These are phyloP conservation scores for Aurelia coerulea DNA, from an alignment of 30 jellyfish, hydroid and myxozoan species.

Conservation along the genomic window DNA sequence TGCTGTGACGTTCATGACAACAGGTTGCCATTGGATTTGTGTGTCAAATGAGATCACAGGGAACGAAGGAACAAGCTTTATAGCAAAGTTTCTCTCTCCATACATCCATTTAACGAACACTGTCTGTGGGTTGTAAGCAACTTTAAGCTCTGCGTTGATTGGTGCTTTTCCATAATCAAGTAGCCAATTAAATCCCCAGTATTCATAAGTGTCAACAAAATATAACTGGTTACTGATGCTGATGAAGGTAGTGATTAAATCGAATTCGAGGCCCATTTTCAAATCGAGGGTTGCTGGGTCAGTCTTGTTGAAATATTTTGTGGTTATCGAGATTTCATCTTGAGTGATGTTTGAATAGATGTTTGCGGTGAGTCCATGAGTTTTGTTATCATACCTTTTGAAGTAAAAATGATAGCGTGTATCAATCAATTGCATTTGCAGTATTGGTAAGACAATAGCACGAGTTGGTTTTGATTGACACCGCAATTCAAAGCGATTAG, in stretches of 20 bases:
- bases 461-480: no score
- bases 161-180: slow-evolving; percentile 42
- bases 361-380: slow-evolving; percentile 71
- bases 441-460: no score
- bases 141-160: slow-evolving; percentile 53
- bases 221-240: slow-evolving; percentile 33
- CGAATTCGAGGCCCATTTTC: slow-evolving; percentile 71
- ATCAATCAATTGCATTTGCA: background rate
- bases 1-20: slow-evolving; percentile 20
- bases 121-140: slow-evolving; percentile 69
- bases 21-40: slow-evolving; percentile 53
- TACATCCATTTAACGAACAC: slow-evolving; percentile 28
- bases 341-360: slow-evolving; percentile 73
- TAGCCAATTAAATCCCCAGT: slow-evolving; percentile 84
- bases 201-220: slow-evolving; percentile 83
- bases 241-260: slow-evolving; percentile 26
- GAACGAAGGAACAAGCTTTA: slow-evolving; percentile 53
- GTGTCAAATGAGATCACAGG: slow-evolving; percentile 53
- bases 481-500: no score
- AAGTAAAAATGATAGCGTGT: background rate
- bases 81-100: slow-evolving; percentile 39
- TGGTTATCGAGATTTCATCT: slow-evolving; percentile 51
- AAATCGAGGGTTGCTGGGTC: slow-evolving; percentile 88
- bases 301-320: slow-evolving; percentile 76
- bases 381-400: slow-evolving; percentile 73